A percentile compares a stretch with the other conserved stretches of the same genome.
Evolutionary conservation across 2,888 invertebrate species (phyloP).

Genomic region (Xanthorhoe designata): DNA sequence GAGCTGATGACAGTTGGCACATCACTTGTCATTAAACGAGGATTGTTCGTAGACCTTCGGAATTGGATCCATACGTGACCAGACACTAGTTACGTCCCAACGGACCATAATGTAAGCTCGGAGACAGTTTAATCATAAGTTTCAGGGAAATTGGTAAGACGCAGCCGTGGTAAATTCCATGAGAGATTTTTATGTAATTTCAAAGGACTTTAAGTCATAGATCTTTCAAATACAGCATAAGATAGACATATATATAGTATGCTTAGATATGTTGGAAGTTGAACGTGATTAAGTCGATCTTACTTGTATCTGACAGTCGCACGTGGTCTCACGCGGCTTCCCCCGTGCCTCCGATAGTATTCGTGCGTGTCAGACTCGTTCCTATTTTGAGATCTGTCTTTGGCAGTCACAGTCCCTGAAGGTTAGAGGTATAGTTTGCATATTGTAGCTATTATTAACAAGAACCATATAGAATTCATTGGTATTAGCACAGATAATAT

Average conservation of each 20-base stretch:
- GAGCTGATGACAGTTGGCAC: too few relatives aligned
- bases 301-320: slow-evolving; percentile 15
- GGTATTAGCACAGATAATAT: too few relatives aligned
- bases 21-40: too few relatives aligned
- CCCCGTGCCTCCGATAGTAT: slow-evolving; percentile 8
- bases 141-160: not conserved
- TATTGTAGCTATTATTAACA: too few relatives aligned
- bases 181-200: not conserved
- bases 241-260: too few relatives aligned
- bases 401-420: not conserved
- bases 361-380: not conserved
- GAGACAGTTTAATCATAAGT: not conserved
- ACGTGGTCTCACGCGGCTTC: slow-evolving; percentile 20
- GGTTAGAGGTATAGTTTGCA: too few relatives aligned
- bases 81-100: not conserved
- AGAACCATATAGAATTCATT: too few relatives aligned
- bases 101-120: not conserved
- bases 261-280: not conserved
- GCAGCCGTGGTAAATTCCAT: not conserved
- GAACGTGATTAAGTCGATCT: not conserved
- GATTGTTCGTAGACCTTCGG: not conserved
- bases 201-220: not conserved
- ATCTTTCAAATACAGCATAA: not conserved
- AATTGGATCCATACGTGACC: slow-evolving; percentile 2
- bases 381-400: slow-evolving; percentile 8